A percentile compares a stretch with the other conserved stretches of the same genome.
These are phyloP conservation scores for Orientallactaga sibirica DNA, from an alignment of 2,797 vertebrate genomes.

Conservation along the genomic window DNA sequence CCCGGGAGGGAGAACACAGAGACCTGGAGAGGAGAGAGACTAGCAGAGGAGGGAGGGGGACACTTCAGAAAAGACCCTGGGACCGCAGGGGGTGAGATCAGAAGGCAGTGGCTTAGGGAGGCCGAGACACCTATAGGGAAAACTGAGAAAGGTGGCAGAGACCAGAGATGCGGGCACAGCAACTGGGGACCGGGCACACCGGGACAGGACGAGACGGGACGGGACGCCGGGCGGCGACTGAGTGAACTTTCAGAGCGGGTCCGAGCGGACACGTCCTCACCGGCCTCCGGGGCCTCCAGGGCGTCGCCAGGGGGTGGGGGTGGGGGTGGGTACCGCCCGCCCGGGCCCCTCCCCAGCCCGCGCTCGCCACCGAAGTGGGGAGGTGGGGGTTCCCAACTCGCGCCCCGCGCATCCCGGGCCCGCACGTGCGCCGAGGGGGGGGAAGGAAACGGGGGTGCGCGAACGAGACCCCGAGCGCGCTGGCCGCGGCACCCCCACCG, in stretches of 20 bases:
- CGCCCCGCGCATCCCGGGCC: slow-evolving; percentile 63
- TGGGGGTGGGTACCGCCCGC: background rate
- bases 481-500: slow-evolving; percentile 73
- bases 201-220: slow-evolving; percentile 29
- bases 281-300: slow-evolving; percentile 45
- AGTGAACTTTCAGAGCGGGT: slow-evolving; percentile 81
- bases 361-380: background rate
- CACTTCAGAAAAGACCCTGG: background rate
- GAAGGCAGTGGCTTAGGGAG: background rate
- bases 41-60: background rate
- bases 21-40: background rate
- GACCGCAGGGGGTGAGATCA: background rate
- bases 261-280: slow-evolving; percentile 74
- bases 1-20: background rate
- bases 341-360: slow-evolving; percentile 1
- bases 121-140: background rate
- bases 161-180: background rate
- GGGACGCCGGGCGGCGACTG: slow-evolving; percentile 64
- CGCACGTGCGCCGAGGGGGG: slow-evolving; percentile 74
- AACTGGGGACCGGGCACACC: slow-evolving; percentile 49
- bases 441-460: background rate
- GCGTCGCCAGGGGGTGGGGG: background rate
- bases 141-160: background rate
- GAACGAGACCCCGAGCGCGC: slow-evolving; percentile 17
- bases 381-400: slow-evolving; percentile 50